A percentile compares a stretch with the other conserved stretches of the same genome.
These are phyloP conservation scores for Eubasilissa splendida DNA, from an alignment of 2,888 invertebrate species.

Conservation along the genomic window DNA sequence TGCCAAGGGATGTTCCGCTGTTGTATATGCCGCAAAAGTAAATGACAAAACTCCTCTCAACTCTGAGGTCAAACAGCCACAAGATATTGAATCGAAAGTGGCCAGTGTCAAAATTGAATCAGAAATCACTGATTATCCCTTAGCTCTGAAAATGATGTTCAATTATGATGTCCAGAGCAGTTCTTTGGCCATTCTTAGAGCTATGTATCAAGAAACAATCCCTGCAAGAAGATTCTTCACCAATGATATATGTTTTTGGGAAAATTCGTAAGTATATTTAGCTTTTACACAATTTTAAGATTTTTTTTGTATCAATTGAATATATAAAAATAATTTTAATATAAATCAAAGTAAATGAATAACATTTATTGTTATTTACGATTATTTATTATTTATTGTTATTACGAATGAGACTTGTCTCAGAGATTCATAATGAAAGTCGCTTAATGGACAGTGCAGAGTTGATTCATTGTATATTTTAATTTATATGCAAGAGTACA, in stretches of 20 bases:
- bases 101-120: constrained; percentile 3
- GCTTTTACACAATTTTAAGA: too few relatives aligned
- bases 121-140: constrained; percentile 68
- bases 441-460: too few relatives aligned
- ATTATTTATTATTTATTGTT: too few relatives aligned
- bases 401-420: too few relatives aligned
- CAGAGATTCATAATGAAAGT: too few relatives aligned
- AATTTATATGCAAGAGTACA: too few relatives aligned
- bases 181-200: constrained; percentile 81
- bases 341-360: too few relatives aligned
- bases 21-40: constrained; percentile 81
- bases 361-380: too few relatives aligned
- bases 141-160: constrained; percentile 94
- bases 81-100: background rate
- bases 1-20: constrained; percentile 87
- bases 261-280: constrained; percentile 66
- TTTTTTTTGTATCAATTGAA: too few relatives aligned
- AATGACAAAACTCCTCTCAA: constrained; percentile 54
- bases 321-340: too few relatives aligned
- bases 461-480: too few relatives aligned
- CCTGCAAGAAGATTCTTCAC: constrained; percentile 76
- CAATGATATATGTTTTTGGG: constrained; percentile 72
- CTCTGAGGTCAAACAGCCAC: background rate
- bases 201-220: constrained; percentile 88
- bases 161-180: constrained; percentile 91